Percentiles rank a stretch among this genome's conserved stretches.
These are phyloP conservation scores for Crotalus tigris DNA, from an alignment of 2,113 vertebrate genomes.

Conservation along the genomic window DNA sequence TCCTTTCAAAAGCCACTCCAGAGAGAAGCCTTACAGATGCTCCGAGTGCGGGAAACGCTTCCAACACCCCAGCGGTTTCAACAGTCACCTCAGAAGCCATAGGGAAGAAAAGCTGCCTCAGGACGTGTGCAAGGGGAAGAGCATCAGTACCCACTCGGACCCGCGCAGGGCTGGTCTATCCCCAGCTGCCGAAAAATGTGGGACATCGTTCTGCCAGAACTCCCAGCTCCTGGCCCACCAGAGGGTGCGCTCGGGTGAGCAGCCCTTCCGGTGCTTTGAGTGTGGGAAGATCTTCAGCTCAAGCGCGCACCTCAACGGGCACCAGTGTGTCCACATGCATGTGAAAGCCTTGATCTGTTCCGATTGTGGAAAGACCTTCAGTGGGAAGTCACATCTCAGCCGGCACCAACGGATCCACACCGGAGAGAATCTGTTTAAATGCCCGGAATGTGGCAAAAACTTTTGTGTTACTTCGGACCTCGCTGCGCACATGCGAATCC, in stretches of 20 bases:
- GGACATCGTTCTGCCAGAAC: conserved; percentile 74
- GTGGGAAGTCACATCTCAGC: conserved; percentile 13
- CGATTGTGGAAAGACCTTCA: conserved; percentile 46
- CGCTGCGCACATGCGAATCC: conserved; percentile 33
- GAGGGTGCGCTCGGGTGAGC: conserved; percentile 46
- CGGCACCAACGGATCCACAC: conserved; percentile 41
- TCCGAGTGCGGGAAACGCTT: conserved; percentile 76
- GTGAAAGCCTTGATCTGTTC: conserved; percentile 32
- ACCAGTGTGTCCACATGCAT: conserved; percentile 35
- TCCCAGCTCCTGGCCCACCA: conserved; percentile 2
- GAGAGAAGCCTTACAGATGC: conserved; percentile 54
- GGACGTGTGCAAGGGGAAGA: not conserved
- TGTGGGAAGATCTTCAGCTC: conserved; percentile 24
- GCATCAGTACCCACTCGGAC: not conserved
- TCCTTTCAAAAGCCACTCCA: not conserved
- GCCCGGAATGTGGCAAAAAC: conserved; percentile 33
- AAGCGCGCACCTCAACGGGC: conserved; percentile 31
- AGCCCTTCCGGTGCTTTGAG: conserved; percentile 12
- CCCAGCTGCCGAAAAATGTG: conserved; percentile 46
- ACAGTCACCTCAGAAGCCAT: not conserved
- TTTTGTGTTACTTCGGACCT: conserved; percentile 34
- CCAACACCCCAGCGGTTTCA: conserved; percentile 55
- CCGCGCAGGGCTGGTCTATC: not conserved
- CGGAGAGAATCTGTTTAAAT: conserved; percentile 26
- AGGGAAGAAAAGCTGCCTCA: not conserved